These are phyloP conservation scores for Microcebus murinus DNA, from an alignment of 2,113 vertebrate species.

Conservation along the genomic window DNA sequence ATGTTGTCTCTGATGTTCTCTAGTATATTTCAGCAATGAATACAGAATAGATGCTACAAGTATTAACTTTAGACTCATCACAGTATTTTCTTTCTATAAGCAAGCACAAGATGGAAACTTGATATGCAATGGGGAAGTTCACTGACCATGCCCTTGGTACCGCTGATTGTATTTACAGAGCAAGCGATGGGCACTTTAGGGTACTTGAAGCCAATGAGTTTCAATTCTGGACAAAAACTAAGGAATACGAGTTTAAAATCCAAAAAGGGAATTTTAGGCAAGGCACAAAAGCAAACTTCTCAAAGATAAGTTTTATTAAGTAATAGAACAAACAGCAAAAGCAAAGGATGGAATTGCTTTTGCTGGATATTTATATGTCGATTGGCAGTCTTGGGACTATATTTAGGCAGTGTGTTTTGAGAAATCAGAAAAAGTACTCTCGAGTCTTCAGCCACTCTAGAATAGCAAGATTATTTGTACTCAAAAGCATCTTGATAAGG, in stretches of 20 bases:
- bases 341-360: not conserved
- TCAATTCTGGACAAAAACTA: not conserved
- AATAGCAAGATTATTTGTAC: not conserved
- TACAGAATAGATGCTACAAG: not conserved
- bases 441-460: not conserved
- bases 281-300: not conserved
- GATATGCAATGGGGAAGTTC: not conserved
- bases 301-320: not conserved
- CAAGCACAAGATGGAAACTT: conserved; percentile 4
- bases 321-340: not conserved
- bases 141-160: not conserved
- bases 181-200: not conserved
- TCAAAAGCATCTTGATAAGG: not conserved
- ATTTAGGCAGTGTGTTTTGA: not conserved
- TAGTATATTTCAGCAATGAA: conserved; percentile 14
- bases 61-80: not conserved
- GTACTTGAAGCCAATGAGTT: not conserved
- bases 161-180: not conserved
- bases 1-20: not conserved
- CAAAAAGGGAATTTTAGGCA: conserved; percentile 11
- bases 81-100: not conserved
- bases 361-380: not conserved
- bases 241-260: not conserved
- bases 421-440: not conserved
- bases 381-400: not conserved